Conservation (phyloP, 2,113 vertebrate species). For the Eidolon helvum region DNA sequence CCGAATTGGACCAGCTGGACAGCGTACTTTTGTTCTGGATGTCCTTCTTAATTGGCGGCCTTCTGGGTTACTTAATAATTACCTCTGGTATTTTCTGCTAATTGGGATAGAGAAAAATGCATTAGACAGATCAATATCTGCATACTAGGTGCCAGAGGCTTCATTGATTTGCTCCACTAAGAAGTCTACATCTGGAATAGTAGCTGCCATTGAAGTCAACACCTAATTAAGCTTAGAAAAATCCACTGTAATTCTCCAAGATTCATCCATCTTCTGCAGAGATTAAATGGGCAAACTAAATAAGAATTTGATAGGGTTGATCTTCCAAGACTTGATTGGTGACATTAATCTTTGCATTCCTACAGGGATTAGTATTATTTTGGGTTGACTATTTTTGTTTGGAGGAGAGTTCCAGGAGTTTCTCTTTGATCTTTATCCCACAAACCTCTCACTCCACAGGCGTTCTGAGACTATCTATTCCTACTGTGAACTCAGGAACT, state of each 20-base stretch:
- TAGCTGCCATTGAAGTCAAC: constrained; percentile 17
- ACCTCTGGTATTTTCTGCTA: constrained; percentile 50
- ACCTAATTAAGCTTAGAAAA: constrained; percentile 20
- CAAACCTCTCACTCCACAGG: neutral
- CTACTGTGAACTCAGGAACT: neutral
- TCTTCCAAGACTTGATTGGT: neutral
- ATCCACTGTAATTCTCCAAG: neutral
- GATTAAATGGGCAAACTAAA: neutral
- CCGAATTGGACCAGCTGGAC: neutral
- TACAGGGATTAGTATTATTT: neutral
- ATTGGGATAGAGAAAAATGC: constrained; percentile 42
- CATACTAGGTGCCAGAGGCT: constrained; percentile 16
- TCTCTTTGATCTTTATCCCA: neutral
- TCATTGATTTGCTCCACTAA: constrained; percentile 50
- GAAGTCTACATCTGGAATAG: constrained; percentile 34
- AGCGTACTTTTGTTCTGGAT: neutral
- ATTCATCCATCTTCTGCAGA: neutral
- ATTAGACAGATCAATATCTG: constrained; percentile 61
- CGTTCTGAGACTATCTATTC: neutral
- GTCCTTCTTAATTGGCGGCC: neutral
- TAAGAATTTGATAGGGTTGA: neutral
- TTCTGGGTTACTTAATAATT: constrained; percentile 24
- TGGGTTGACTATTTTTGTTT: neutral
- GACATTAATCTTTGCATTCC: neutral
- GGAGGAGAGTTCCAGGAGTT: neutral